A percentile compares a stretch with the other conserved stretches of the same genome.
Conservation (phyloP, 64 coral and sea anemone species). For the Montipora sp. region DNA sequence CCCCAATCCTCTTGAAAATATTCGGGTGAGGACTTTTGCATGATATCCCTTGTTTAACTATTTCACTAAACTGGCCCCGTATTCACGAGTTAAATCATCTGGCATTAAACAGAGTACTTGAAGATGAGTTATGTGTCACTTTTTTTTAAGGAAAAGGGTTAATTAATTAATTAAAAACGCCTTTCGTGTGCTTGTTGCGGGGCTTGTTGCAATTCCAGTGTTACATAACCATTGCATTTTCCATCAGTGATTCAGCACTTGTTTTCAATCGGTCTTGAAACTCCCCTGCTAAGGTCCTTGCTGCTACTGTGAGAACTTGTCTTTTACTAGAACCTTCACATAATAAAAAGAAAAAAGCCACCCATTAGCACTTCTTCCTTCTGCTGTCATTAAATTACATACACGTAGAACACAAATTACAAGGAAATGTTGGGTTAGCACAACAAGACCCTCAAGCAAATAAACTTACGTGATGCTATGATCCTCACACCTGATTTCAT, state of each 20-base stretch:
- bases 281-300: slow-evolving; percentile 91
- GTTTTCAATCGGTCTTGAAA: slow-evolving; percentile 77
- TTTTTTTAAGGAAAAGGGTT: too few relatives aligned
- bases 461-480: too few relatives aligned
- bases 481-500: too few relatives aligned
- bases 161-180: too few relatives aligned
- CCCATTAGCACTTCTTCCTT: background rate
- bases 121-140: too few relatives aligned
- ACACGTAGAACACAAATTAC: background rate
- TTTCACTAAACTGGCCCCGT: too few relatives aligned
- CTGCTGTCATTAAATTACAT: background rate
- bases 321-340: slow-evolving; percentile 83
- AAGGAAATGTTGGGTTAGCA: background rate
- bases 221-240: slow-evolving; percentile 90
- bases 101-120: too few relatives aligned
- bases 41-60: too few relatives aligned
- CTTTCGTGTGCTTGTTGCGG: background rate
- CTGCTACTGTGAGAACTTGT: slow-evolving; percentile 87
- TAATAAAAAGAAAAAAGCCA: background rate
- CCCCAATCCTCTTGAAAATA: too few relatives aligned
- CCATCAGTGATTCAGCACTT: slow-evolving; percentile 84
- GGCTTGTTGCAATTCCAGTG: background rate
- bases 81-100: too few relatives aligned
- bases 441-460: background rate
- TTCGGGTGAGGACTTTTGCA: too few relatives aligned